Conservation (phyloP, 2,888 invertebrate genomes). For the Drosophila diplacantha region DNA sequence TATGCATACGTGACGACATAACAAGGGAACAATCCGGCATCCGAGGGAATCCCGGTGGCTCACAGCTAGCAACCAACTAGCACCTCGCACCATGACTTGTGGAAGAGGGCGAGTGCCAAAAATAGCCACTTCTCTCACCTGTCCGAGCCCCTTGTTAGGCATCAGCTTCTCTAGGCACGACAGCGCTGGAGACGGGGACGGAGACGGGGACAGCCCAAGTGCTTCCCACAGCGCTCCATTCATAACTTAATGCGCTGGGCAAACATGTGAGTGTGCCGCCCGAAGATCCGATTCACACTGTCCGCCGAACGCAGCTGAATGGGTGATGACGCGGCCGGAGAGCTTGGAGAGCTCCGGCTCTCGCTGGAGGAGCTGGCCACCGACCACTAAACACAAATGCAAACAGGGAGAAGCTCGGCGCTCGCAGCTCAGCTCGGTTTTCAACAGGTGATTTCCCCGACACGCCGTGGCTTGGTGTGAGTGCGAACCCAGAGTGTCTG, state of each 20-base stretch:
- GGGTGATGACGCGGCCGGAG: slow-evolving; percentile 27
- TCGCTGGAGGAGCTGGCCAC: slow-evolving; percentile 7
- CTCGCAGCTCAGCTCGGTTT: not conserved
- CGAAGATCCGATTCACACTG: slow-evolving; percentile 3
- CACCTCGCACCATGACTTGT: slow-evolving; percentile 30
- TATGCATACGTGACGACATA: slow-evolving; percentile 2
- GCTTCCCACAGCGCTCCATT: slow-evolving; percentile 35
- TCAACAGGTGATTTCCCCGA: slow-evolving; percentile 26
- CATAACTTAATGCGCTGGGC: slow-evolving; percentile 32
- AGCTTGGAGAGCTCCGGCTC: not conserved
- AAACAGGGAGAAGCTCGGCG: slow-evolving; percentile 16
- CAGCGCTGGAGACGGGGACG: not conserved
- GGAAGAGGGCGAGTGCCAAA: slow-evolving; percentile 49
- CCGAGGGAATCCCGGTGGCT: slow-evolving; percentile 33
- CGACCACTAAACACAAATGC: slow-evolving; percentile 19
- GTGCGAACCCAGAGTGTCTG: slow-evolving; percentile 22
- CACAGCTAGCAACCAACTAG: slow-evolving; percentile 9
- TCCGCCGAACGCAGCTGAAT: slow-evolving; percentile 13
- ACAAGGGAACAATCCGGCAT: slow-evolving; percentile 7
- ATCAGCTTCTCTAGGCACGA: slow-evolving; percentile 1
- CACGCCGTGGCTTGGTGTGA: not conserved
- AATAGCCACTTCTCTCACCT: slow-evolving; percentile 61
- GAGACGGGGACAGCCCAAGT: slow-evolving; percentile 7
- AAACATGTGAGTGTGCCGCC: slow-evolving; percentile 36
- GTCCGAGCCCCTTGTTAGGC: slow-evolving; percentile 32